These are phyloP conservation scores for Linyphia triangularis DNA, from an alignment of 2,888 invertebrate species.

Conservation along the genomic window DNA sequence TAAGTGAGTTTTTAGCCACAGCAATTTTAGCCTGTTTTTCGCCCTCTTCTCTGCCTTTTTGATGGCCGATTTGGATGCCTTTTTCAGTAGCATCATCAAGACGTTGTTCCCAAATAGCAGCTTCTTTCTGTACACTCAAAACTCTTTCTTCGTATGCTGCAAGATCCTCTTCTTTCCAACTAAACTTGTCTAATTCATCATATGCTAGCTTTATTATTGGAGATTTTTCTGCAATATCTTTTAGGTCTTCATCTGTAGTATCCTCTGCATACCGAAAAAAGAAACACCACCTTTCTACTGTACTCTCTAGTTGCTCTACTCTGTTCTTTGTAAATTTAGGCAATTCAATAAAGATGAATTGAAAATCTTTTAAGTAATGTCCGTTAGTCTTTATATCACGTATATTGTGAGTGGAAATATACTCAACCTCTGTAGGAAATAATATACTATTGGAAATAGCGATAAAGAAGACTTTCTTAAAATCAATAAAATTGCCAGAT, in stretches of 20 bases:
- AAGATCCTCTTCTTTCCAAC: constrained; percentile 20
- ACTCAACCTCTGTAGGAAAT: constrained; percentile 31
- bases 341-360: constrained; percentile 50
- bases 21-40: neutral
- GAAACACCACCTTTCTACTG: constrained; percentile 28
- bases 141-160: constrained; percentile 39
- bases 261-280: constrained; percentile 11
- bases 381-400: constrained; percentile 13
- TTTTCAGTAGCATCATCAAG: constrained; percentile 28
- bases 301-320: constrained; percentile 45
- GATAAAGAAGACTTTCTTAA: constrained; percentile 46
- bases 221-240: constrained; percentile 6
- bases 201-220: constrained; percentile 42
- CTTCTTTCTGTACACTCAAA: neutral
- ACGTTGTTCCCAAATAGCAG: neutral
- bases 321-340: constrained; percentile 46
- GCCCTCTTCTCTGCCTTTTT: neutral
- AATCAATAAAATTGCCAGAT: constrained; percentile 32
- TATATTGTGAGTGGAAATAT: constrained; percentile 42
- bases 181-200: constrained; percentile 26
- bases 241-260: constrained; percentile 46
- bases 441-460: constrained; percentile 8
- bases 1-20: neutral
- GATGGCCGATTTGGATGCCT: neutral
- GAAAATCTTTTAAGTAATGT: constrained; percentile 44